Evolutionary conservation across 2,797 vertebrate genomes (phyloP), one percentile per base, ranked within the genome.

Genomic region (Falco novaeseelandiae): DNA sequence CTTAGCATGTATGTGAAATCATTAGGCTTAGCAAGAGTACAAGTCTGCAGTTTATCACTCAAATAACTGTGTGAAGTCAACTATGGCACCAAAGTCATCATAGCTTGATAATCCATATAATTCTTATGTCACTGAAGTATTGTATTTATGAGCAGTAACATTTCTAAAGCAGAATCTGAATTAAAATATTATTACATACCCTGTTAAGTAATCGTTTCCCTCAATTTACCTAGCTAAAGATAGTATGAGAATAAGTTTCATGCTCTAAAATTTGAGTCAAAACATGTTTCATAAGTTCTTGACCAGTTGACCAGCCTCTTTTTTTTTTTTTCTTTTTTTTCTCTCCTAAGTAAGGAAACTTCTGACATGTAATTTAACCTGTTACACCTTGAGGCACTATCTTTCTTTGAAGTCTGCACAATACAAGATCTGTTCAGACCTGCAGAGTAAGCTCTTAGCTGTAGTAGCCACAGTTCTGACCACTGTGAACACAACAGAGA

Each of bases 341-440:
- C 23, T 88, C 70, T 65, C 46, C 16, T 3, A 63, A 51, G 9
- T 34, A 74, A 81, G 55, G 81, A 29, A 95, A 93, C 90, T 90
- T 92, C 58, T 95, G 81, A 86, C 79, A 76, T 25, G 57, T 62
- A 90, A 96, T 89, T 93, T 92, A 89, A 95, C 78, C 85, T 86
- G 52, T 76, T 95, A 74, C 40, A 88, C 84, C 83, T 83, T 12
- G 6, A 91, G 89, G 95, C 83, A 81, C 36, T 44, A 11, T 48
- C 67, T 89, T 57, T 80, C 93, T 95, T 96, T 97, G 97, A 97
- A 97, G 94, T 83, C 49, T 70, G 51, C 38, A 96, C 87, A 91
- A 90, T 66, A 69, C 12, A 19, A 54, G 61, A 86, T 32, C 87
- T 94, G 97, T 91, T 95, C 48, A 83, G 89, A 90, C 96, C 65